phyloP scores from a whole-genome alignment of 2,797 vertebrate species.

The Mus minutoides region DNA sequence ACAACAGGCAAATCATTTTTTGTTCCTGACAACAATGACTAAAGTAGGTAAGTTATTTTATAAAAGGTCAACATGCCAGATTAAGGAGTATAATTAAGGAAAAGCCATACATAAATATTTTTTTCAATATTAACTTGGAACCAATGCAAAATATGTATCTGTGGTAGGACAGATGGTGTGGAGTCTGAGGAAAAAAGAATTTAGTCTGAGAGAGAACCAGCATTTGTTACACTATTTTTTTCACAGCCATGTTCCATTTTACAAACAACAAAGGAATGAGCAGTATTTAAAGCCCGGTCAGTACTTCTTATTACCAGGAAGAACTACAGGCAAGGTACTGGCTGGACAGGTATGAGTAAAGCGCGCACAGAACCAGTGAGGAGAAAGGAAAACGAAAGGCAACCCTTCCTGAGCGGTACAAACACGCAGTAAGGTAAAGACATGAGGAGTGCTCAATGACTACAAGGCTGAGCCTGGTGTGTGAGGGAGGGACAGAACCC shows the following conservation, averaged over 20 bases:
- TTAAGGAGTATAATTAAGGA: neutral
- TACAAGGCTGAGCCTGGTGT: neutral
- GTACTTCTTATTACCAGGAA: neutral
- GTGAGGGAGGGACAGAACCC: neutral
- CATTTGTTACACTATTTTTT: conserved; percentile 47
- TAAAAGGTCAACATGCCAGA: neutral
- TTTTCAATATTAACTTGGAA: conserved; percentile 26
- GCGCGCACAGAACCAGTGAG: neutral
- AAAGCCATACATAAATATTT: neutral
- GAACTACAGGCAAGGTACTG: neutral
- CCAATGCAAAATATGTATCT: neutral
- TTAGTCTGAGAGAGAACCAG: neutral
- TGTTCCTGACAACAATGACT: neutral
- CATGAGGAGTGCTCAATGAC: neutral
- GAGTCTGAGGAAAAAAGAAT: neutral
- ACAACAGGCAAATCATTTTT: neutral
- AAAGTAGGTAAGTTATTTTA: conserved; percentile 11
- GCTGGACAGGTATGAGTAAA: neutral
- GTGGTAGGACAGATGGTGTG: neutral
- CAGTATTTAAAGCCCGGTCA: neutral
- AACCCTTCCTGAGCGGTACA: neutral
- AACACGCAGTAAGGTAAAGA: neutral
- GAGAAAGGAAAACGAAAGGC: neutral
- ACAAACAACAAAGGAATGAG: neutral
- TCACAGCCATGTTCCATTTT: conserved; percentile 26